Percentiles rank a stretch among this genome's conserved stretches.
Evolutionary conservation across 2,888 invertebrate species (phyloP).

Genomic region (Syrista parreyssii): DNA sequence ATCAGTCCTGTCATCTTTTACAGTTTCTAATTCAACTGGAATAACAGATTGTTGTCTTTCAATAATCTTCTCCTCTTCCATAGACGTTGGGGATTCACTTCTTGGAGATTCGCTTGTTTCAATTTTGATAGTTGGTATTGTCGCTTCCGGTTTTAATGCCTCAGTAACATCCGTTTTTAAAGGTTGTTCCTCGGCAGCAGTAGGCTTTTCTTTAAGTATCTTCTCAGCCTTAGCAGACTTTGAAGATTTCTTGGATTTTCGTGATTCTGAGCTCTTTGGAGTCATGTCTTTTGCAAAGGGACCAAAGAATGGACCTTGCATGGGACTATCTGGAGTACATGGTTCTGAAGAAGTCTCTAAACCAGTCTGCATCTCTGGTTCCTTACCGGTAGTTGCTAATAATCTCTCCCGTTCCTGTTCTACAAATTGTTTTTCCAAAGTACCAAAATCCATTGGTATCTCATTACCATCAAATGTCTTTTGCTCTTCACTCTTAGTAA

Average conservation of each 20-base stretch:
- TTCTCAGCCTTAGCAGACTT: neutral
- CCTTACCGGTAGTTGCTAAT: neutral
- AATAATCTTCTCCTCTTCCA: neutral
- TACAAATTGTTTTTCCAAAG: neutral
- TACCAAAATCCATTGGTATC: neutral
- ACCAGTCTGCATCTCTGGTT: neutral
- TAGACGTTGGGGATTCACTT: neutral
- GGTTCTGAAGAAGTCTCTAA: conserved; percentile 7
- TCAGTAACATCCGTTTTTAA: neutral
- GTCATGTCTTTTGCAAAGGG: conserved; percentile 48
- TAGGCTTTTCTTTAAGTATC: conserved; percentile 4
- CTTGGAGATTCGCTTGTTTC: neutral
- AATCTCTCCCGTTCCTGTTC: neutral
- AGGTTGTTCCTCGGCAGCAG: conserved; percentile 3
- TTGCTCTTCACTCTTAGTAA: conserved; percentile 71
- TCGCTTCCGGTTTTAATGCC: neutral
- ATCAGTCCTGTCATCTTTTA: neutral
- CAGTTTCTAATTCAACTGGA: conserved; percentile 22
- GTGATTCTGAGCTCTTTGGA: conserved; percentile 12
- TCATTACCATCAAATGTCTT: conserved; percentile 54
- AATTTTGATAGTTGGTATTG: neutral
- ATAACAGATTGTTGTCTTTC: conserved; percentile 12
- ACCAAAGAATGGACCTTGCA: conserved; percentile 51
- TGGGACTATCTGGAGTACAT: conserved; percentile 30
- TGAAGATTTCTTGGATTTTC: conserved; percentile 9